Conservation (phyloP, 1,140 invertebrate species). For the Parasteatoda tepidariorum region DNA sequence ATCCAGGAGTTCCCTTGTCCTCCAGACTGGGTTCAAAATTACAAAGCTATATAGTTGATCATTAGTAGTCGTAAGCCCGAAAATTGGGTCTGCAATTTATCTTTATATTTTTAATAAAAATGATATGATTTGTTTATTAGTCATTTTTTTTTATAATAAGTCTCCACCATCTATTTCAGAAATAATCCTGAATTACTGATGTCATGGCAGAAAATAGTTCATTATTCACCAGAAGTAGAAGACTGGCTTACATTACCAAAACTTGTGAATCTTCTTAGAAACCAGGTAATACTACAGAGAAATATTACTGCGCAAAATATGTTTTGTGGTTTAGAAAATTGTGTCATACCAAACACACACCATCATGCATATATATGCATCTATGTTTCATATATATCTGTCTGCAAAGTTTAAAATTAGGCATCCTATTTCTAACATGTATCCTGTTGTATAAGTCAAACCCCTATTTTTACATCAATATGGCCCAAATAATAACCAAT, state of each 20-base stretch:
- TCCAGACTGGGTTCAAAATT: too few species aligned
- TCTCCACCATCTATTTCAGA: not conserved
- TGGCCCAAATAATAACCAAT: too few species aligned
- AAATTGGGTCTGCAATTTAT: not conserved
- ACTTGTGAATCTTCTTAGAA: constrained; percentile 27
- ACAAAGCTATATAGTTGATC: too few species aligned
- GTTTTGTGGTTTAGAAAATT: not conserved
- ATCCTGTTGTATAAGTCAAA: not conserved
- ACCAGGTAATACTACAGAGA: not conserved
- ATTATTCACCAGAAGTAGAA: not conserved
- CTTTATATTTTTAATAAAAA: not conserved
- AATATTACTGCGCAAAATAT: not conserved
- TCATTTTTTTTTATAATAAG: not conserved
- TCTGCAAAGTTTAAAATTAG: not conserved
- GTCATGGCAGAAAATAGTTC: not conserved
- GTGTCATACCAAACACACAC: not conserved
- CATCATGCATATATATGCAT: not conserved
- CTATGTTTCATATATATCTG: not conserved
- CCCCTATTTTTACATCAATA: too few species aligned
- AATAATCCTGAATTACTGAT: not conserved
- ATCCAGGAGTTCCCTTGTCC: too few species aligned
- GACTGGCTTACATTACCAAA: not conserved
- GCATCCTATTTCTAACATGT: not conserved
- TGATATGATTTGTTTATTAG: not conserved
- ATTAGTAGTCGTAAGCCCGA: not conserved